Base-by-base conservation (phyloP, 1,140 invertebrate genomes). In the Aphaenogaster floridana region DNA sequence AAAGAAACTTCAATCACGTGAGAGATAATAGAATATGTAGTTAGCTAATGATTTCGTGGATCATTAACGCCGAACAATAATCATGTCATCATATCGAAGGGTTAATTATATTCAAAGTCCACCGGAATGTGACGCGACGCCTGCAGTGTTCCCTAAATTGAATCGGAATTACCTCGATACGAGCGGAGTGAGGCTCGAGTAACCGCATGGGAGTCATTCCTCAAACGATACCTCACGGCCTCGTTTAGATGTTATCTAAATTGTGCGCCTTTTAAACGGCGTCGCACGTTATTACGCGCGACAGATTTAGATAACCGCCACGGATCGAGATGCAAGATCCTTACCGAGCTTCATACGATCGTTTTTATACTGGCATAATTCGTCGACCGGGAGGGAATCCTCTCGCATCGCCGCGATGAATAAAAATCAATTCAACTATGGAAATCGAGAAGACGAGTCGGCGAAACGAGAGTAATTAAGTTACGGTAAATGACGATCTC, bases 271-370 rank as follows among this genome's bases (percentile, higher is more conserved):
- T 80, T 86, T 77, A 59, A 77, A 74, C 63, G 71, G 28, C 57
- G 54, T 80, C 76, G 71, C 52, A 17, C 71, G 57, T 90, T 89
- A 89, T 90, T 90, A 81, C 77, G 48, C 15, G 52, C 88, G 78
- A 87, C 66, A 66, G 54, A 72, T 89, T 74, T 69, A 84, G 63
- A 80, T 76, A 86, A 83, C 21, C 17, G 63, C 6, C 5, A 34
- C 11, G 45, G 13, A n/a, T 34, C 69, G 15, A 57, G 45, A 57
- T 28, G 21, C 48, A 50, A 28, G 52, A 52, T 15, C 45, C 52
- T 71, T 52, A 21, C 80, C 28, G 13, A 9, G 45, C 39, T 48
- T 9, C 45, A 15, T 64, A 52, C 69, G 72, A 74, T 77, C 83
- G 34, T 77, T 79, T 68, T 86, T 86, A 79, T 86, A 79, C 61